Percentiles rank a stretch among this genome's conserved stretches.
Conservation (phyloP, 2,888 invertebrate species). For the Phyto melanocephala region DNA sequence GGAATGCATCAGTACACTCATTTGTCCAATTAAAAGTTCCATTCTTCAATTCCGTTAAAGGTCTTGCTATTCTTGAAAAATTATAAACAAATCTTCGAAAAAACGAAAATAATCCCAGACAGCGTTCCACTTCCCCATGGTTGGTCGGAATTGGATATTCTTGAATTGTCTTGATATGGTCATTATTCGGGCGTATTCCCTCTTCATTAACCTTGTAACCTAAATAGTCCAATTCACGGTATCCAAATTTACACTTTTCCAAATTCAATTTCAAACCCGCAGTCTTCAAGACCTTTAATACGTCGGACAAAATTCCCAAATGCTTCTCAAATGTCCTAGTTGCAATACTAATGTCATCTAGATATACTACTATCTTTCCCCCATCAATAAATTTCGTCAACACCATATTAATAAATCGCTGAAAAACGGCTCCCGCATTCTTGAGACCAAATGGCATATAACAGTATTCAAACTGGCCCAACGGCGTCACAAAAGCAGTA, state of each 20-base stretch:
- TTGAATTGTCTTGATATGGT: background rate
- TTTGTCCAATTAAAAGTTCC: background rate
- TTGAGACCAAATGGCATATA: too few species aligned
- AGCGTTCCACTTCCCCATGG: background rate
- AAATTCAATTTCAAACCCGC: background rate
- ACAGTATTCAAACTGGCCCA: too few species aligned
- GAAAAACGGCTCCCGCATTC: too few species aligned
- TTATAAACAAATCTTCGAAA: too few species aligned
- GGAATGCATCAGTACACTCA: background rate
- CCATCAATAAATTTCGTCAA: too few species aligned
- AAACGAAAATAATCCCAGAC: too few species aligned
- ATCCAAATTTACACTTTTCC: background rate
- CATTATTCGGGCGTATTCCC: background rate
- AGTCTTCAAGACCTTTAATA: background rate
- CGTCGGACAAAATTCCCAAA: background rate
- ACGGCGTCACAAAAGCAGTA: background rate
- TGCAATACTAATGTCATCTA: too few species aligned
- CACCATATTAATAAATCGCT: too few species aligned
- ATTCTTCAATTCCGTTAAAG: background rate
- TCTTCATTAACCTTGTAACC: background rate
- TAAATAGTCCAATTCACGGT: background rate
- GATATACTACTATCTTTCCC: background rate
- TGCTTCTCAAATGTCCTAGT: background rate
- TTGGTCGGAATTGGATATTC: too few species aligned
- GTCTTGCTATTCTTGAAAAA: too few species aligned